These are phyloP conservation scores for Takifugu flavidus DNA, from an alignment of 2,113 vertebrate species.

Conservation along the genomic window DNA sequence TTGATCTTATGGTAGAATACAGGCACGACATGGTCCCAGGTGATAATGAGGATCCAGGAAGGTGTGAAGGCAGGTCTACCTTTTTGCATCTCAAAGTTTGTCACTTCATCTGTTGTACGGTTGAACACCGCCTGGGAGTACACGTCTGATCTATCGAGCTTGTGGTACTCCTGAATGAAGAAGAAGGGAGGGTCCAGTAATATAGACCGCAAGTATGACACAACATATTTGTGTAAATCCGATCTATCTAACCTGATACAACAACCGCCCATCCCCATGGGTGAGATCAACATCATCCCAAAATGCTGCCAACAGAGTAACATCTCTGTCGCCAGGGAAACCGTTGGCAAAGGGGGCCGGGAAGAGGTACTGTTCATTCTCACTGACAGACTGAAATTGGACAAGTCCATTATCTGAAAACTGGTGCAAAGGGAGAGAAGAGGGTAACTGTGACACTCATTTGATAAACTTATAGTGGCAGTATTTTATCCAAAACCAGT, in stretches of 20 bases:
- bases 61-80: conserved; percentile 64
- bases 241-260: conserved; percentile 70
- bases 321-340: conserved; percentile 66
- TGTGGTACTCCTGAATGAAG: conserved; percentile 63
- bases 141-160: conserved; percentile 56
- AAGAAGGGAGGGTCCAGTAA: background rate
- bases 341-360: conserved; percentile 66
- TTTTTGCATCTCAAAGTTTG: conserved; percentile 58
- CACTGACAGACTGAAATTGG: conserved; percentile 70
- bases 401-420: conserved; percentile 82
- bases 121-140: conserved; percentile 76
- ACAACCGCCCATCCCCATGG: conserved; percentile 64
- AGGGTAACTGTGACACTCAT: background rate
- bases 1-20: conserved; percentile 73
- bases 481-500: background rate
- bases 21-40: conserved; percentile 77
- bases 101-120: conserved; percentile 72
- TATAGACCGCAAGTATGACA: background rate
- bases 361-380: conserved; percentile 74
- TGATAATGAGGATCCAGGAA: conserved; percentile 80
- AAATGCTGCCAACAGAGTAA: conserved; percentile 75
- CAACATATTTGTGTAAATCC: background rate
- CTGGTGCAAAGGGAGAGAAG: conserved; percentile 38
- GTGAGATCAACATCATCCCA: conserved; percentile 82
- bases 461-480: background rate